A percentile compares a stretch with the other conserved stretches of the same genome.
phyloP scores from a whole-genome alignment of 1,140 invertebrate genomes.

The Holotrichia oblita region DNA sequence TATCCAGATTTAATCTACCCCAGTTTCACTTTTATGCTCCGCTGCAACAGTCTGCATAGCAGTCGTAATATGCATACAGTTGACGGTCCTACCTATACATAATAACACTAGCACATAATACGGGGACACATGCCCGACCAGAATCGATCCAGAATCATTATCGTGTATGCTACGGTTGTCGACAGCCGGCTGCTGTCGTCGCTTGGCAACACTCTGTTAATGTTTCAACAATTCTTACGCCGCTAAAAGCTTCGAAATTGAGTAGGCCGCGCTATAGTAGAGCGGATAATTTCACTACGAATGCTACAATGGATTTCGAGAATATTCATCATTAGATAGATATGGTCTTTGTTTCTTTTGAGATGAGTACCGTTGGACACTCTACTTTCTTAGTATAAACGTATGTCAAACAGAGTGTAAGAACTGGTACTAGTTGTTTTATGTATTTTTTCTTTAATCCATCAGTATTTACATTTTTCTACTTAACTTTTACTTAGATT shows the following conservation, averaged over 20 bases:
- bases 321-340: conserved; percentile 1
- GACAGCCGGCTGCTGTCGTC: conserved; percentile 30
- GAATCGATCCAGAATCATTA: conserved; percentile 39
- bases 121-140: conserved; percentile 4
- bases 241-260: conserved; percentile 27
- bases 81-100: neutral
- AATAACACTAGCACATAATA: conserved; percentile 7
- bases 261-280: neutral
- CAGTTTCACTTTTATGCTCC: neutral
- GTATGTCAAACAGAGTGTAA: too few relatives aligned
- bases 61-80: neutral
- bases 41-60: neutral
- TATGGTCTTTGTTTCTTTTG: neutral
- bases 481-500: too few relatives aligned
- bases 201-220: conserved; percentile 37
- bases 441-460: too few relatives aligned
- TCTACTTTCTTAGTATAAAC: too few relatives aligned
- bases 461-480: too few relatives aligned
- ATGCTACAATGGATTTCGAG: neutral
- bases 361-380: too few relatives aligned
- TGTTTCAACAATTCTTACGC: too few relatives aligned
- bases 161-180: neutral
- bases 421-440: too few relatives aligned
- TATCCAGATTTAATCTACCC: conserved; percentile 22
- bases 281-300: neutral